Evolutionary conservation across 1,140 invertebrate genomes (phyloP), one percentile per base, ranked within the genome.

Genomic region (Anastrepha obliqua): DNA sequence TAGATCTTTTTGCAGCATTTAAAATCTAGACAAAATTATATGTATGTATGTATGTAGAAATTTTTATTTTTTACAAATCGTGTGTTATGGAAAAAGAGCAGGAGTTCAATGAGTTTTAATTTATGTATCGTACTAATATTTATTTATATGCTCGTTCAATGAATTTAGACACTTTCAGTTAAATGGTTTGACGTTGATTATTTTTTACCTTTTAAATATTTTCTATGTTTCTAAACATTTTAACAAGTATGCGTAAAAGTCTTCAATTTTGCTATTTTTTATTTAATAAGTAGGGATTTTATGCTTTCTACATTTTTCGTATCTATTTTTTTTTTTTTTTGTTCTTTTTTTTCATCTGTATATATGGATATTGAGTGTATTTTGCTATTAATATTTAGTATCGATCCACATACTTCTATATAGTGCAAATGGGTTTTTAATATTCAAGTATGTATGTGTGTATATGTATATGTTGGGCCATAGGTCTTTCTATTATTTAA

Each of bases 181-280:
- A 9, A 67, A 29, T 67, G 64, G 29, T 29, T 67, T 20, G 64
- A 39, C 39, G 64, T 9, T 39, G 64, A 67, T 67, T 67, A 15
- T 74, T 8, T 74, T 74, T 74, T 47, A 74, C 67, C 15, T 74
- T 74, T 47, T 42, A 17, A 74, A 13, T 74, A 74, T 74, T 74
- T 74, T 74, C 42, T 74, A 74, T 44, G 67, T 74, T 74, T 74
- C 67, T 74, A 74, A 74, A 44, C 67, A 17, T 47, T 74, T 74
- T 74, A 74, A 74, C 67, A 74, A 74, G 17, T 74, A 74, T 42
- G 39, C 67, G 44, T 74, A 74, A 44, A 55, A 74, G 67, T 74
- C 67, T 44, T 15, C 15, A 74, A 74, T 74, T 74, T 74, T 47
- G 67, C 67, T 74, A 74, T 65, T 65, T 29, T 29, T 47, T 74